phyloP scores from a whole-genome alignment of 2,888 invertebrate genomes.

The Linyphia triangularis region DNA sequence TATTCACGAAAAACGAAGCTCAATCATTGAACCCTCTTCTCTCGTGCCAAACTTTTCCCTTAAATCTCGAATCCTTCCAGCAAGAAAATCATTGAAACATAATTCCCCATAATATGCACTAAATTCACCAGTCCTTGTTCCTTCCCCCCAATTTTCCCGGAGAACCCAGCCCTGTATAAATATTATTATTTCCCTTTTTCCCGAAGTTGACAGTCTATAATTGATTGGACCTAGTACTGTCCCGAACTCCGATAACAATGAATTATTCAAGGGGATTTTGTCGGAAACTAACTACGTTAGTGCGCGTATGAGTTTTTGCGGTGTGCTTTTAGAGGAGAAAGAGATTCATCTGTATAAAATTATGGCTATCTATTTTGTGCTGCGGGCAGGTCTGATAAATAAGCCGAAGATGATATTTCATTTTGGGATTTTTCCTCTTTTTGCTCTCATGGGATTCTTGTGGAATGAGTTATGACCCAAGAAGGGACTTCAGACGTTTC shows the following conservation, averaged over 20 bases:
- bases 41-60: too few relatives aligned
- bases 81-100: neutral
- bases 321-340: neutral
- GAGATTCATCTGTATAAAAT: constrained; percentile 66
- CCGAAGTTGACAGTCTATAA: constrained; percentile 63
- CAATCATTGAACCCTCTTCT: too few relatives aligned
- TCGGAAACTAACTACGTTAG: constrained; percentile 55
- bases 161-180: constrained; percentile 51
- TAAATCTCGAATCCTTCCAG: neutral
- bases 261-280: constrained; percentile 56
- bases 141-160: constrained; percentile 11
- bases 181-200: constrained; percentile 60
- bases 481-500: constrained; percentile 3
- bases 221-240: constrained; percentile 54
- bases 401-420: constrained; percentile 67
- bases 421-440: constrained; percentile 35
- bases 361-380: constrained; percentile 64
- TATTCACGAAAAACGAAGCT: too few relatives aligned
- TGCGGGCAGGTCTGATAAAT: constrained; percentile 55
- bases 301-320: constrained; percentile 12
- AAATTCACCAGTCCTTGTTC: constrained; percentile 22
- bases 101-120: constrained; percentile 27
- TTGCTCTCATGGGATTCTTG: neutral
- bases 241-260: constrained; percentile 65
- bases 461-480: constrained; percentile 22